Conservation (phyloP, 2,888 invertebrate species). For the Nysson spinosus region DNA sequence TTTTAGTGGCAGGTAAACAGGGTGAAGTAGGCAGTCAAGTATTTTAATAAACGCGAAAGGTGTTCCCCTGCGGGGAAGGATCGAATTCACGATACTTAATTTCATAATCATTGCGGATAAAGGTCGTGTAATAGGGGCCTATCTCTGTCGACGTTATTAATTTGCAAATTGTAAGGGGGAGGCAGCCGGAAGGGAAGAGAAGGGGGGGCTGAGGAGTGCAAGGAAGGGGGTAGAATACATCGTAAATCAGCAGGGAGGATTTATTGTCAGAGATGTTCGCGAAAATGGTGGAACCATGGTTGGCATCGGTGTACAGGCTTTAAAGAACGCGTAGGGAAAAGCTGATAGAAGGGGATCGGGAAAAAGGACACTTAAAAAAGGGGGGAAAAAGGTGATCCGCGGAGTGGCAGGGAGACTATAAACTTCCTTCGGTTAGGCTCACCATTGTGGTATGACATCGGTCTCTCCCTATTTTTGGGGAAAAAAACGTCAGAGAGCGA, state of each 20-base stretch:
- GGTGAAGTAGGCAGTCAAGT: not conserved
- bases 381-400: not conserved
- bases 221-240: slow-evolving; percentile 10
- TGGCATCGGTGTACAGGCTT: not conserved
- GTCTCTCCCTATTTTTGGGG: too few relatives aligned
- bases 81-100: slow-evolving; percentile 22
- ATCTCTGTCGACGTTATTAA: slow-evolving; percentile 48
- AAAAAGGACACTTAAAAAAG: not conserved
- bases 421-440: too few relatives aligned
- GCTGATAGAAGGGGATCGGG: not conserved
- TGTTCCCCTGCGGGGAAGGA: not conserved
- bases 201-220: not conserved
- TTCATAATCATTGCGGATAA: slow-evolving; percentile 25
- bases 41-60: slow-evolving; percentile 7
- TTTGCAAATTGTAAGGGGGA: slow-evolving; percentile 33
- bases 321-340: not conserved
- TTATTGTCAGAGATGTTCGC: slow-evolving; percentile 49
- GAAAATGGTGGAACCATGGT: slow-evolving; percentile 28
- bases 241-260: slow-evolving; percentile 49
- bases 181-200: not conserved
- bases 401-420: too few relatives aligned
- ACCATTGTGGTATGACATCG: not conserved
- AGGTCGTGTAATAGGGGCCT: slow-evolving; percentile 22
- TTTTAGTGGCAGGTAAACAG: too few relatives aligned
- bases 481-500: not conserved